Conservation (phyloP, 1,140 invertebrate species). For the Pseudomyrmex gracilis region DNA sequence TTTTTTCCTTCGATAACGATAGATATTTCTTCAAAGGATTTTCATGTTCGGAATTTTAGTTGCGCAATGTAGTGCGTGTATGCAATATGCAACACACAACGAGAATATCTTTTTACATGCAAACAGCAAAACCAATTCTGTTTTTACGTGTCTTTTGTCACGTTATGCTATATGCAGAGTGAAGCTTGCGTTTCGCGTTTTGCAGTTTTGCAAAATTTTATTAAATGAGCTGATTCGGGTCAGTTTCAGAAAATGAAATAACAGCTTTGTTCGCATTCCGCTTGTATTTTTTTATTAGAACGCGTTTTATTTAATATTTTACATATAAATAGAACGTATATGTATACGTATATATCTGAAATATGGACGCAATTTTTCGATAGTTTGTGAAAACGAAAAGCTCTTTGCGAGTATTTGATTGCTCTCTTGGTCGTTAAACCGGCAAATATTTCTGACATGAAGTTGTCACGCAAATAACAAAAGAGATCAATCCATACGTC, state of each 20-base stretch:
- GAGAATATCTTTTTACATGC: background rate
- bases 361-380: background rate
- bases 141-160: background rate
- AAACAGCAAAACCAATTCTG: background rate
- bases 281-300: background rate
- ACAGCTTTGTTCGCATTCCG: background rate
- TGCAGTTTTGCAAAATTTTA: background rate
- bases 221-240: background rate
- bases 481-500: constrained; percentile 4
- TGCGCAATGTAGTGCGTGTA: background rate
- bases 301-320: constrained; percentile 8
- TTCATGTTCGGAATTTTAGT: constrained; percentile 26
- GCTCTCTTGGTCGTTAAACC: background rate
- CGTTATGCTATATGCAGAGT: background rate
- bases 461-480: constrained; percentile 6
- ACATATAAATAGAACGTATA: no score
- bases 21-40: background rate
- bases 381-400: background rate
- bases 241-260: background rate
- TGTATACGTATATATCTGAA: background rate
- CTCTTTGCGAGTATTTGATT: background rate
- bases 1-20: background rate
- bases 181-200: background rate
- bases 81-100: background rate
- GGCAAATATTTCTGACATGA: background rate